Percentiles rank a stretch among this genome's conserved stretches.
Conservation (phyloP, 1,140 invertebrate genomes). For the Drosophila watanabei region DNA sequence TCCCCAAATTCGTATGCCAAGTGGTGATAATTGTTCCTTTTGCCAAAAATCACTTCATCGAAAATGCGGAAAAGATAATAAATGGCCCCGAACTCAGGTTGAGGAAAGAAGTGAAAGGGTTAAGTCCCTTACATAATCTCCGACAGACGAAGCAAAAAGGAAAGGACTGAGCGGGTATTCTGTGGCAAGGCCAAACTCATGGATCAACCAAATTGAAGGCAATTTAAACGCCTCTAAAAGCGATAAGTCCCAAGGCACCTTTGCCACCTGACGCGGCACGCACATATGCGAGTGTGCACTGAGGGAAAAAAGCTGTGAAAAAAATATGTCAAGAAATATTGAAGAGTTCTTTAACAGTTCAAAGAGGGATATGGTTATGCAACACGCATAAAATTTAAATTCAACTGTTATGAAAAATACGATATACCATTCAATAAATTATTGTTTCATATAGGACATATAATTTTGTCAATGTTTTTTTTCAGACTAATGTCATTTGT, state of each 20-base stretch:
- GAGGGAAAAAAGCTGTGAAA: background rate
- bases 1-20: conserved; percentile 33
- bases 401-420: background rate
- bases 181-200: conserved; percentile 36
- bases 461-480: background rate
- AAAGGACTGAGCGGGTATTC: conserved; percentile 3
- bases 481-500: background rate
- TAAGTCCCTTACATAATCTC: conserved; percentile 7
- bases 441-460: background rate
- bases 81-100: conserved; percentile 2
- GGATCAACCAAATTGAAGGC: conserved; percentile 21
- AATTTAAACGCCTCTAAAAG: conserved; percentile 43
- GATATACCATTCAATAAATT: background rate
- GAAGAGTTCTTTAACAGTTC: background rate
- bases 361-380: too few species aligned
- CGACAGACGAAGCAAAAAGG: background rate
- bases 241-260: conserved; percentile 19
- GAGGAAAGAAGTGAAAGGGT: conserved; percentile 27
- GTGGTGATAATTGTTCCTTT: conserved; percentile 55
- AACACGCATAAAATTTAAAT: too few species aligned
- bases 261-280: conserved; percentile 35
- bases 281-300: conserved; percentile 11
- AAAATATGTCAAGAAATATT: too few species aligned
- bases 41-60: conserved; percentile 51
- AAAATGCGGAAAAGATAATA: conserved; percentile 37